Evolutionary conservation across 2,888 invertebrate species (phyloP).

Genomic region (Eupithecia tripunctaria): DNA sequence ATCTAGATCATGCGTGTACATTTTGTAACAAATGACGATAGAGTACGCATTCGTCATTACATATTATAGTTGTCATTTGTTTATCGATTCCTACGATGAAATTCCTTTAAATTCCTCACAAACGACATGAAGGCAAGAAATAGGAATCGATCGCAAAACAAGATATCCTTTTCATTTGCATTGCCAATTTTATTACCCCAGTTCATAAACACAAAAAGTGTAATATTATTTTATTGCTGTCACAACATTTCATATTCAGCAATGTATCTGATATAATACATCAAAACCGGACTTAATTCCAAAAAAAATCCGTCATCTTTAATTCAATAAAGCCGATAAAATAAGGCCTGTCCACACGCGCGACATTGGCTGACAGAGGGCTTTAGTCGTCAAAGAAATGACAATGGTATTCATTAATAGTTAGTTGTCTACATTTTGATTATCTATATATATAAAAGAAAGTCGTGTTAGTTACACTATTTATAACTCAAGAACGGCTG

Average conservation of each 20-base stretch:
- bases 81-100: not conserved
- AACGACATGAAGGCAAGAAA: not conserved
- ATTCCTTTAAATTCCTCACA: not conserved
- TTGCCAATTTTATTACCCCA: constrained; percentile 16
- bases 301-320: constrained; percentile 31
- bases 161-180: not conserved
- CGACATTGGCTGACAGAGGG: not conserved
- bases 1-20: too few species aligned
- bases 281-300: constrained; percentile 29
- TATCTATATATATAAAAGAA: too few species aligned
- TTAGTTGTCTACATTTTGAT: not conserved
- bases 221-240: constrained; percentile 31
- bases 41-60: not conserved
- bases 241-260: constrained; percentile 29
- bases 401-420: not conserved
- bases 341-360: constrained; percentile 20
- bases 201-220: constrained; percentile 30
- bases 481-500: too few species aligned
- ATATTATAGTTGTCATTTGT: not conserved
- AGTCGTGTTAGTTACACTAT: too few species aligned
- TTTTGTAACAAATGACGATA: not conserved
- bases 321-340: constrained; percentile 36
- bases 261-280: constrained; percentile 17
- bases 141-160: not conserved
- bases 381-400: not conserved